phyloP scores from a whole-genome alignment of 53 echinoderm and acorn worm genomes.

The Echinarachnius parma region DNA sequence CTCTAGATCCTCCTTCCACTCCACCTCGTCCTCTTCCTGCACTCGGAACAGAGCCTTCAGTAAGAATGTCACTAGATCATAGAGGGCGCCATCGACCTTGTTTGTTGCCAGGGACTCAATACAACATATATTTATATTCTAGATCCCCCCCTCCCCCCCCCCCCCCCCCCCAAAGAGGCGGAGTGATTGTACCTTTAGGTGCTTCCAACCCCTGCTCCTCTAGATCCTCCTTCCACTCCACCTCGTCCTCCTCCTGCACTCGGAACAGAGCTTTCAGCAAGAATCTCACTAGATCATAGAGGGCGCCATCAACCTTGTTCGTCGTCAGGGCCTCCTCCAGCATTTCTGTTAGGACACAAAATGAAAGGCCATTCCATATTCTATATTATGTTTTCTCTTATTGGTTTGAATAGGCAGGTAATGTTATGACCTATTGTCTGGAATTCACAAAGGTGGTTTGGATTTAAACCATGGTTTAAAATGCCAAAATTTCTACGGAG shows the following conservation, averaged over 20 bases:
- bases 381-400: too few species aligned
- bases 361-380: too few species aligned
- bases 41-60: constrained; percentile 79
- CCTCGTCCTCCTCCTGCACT: constrained; percentile 93
- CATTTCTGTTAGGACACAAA: constrained; percentile 48
- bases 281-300: constrained; percentile 76
- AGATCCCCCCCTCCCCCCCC: too few species aligned
- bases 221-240: constrained; percentile 91
- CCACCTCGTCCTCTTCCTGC: constrained; percentile 93
- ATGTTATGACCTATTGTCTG: too few species aligned
- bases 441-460: too few species aligned
- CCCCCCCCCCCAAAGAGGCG: too few species aligned
- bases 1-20: constrained; percentile 91
- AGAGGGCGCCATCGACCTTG: constrained; percentile 76
- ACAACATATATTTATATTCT: too few species aligned
- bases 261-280: constrained; percentile 75
- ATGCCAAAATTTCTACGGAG: too few species aligned
- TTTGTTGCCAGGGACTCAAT: constrained; percentile 65
- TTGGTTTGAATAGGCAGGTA: too few species aligned
- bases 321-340: constrained; percentile 66
- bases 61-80: constrained; percentile 71
- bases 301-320: constrained; percentile 73
- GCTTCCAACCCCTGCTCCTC: constrained; percentile 72
- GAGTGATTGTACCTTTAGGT: constrained; percentile 62
- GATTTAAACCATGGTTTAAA: too few species aligned